These are phyloP conservation scores for Enteromius paludinosus DNA, from an alignment of 2,797 vertebrate species.

Conservation along the genomic window DNA sequence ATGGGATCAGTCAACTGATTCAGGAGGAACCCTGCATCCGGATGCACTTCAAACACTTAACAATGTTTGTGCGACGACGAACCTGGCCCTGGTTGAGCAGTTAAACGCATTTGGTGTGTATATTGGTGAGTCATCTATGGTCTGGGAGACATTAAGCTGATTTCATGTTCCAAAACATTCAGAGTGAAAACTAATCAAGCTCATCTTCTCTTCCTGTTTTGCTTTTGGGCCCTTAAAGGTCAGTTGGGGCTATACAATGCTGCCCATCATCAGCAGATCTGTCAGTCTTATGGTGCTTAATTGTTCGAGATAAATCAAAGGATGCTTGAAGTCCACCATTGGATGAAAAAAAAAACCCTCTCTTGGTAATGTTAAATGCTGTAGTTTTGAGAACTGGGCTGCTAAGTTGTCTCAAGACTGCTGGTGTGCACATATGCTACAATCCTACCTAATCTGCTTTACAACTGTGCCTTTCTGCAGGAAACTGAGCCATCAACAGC, in stretches of 20 bases:
- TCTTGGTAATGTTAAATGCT: not conserved
- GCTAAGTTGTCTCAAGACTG: not conserved
- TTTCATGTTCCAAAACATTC: conserved; percentile 37
- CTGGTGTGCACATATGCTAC: conserved; percentile 16
- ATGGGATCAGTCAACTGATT: conserved; percentile 13
- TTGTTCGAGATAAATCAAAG: not conserved
- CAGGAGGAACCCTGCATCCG: conserved; percentile 1
- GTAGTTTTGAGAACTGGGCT: not conserved
- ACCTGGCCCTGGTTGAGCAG: conserved; percentile 3
- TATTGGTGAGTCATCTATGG: conserved; percentile 41
- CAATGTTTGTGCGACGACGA: conserved; percentile 32
- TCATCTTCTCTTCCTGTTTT: conserved; percentile 36
- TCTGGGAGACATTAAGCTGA: conserved; percentile 38
- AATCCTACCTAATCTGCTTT: conserved; percentile 13
- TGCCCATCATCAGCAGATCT: conserved; percentile 19
- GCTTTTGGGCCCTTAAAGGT: conserved; percentile 42
- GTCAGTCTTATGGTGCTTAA: not conserved
- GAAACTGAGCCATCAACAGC: conserved; percentile 12
- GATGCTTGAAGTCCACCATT: not conserved
- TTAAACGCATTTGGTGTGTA: conserved; percentile 34
- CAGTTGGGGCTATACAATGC: conserved; percentile 1
- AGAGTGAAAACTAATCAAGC: conserved; percentile 41
- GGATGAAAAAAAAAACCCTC: not conserved
- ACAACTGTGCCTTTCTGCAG: conserved; percentile 5
- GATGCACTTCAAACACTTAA: conserved; percentile 39